Evolutionary conservation across 2,113 vertebrate species (phyloP).

Genomic region (Prolemur simus): DNA sequence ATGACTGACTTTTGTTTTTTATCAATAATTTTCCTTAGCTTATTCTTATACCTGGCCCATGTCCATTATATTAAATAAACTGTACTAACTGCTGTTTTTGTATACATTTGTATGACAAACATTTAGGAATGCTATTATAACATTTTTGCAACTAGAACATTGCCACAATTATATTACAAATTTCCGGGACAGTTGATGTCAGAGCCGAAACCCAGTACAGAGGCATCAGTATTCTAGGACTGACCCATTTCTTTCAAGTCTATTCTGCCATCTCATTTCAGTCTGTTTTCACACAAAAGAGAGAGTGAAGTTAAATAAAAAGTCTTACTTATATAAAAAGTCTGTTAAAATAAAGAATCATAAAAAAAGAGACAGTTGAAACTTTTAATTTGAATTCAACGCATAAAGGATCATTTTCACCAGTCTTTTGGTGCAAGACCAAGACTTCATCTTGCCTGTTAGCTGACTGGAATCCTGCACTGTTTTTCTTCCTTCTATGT

Average conservation of each 20-base stretch:
- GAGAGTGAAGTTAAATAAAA: no score
- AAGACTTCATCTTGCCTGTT: neutral
- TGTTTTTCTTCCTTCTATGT: neutral
- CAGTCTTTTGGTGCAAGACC: neutral
- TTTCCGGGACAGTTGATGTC: neutral
- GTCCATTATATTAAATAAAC: neutral
- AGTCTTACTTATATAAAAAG: neutral
- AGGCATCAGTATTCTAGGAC: neutral
- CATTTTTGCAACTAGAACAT: neutral
- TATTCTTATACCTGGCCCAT: neutral
- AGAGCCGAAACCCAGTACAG: neutral
- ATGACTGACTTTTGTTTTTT: neutral
- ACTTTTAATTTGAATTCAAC: neutral
- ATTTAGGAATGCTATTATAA: neutral
- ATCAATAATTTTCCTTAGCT: neutral
- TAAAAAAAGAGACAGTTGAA: neutral
- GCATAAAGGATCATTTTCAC: neutral
- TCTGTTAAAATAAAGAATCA: neutral
- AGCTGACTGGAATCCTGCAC: neutral
- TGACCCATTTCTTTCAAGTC: neutral
- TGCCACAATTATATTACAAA: neutral
- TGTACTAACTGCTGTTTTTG: neutral
- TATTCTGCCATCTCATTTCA: neutral
- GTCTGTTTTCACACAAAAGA: neutral
- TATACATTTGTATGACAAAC: neutral